These are phyloP conservation scores for Perizoma affinitatum DNA, from an alignment of 2,888 invertebrate species.

Conservation along the genomic window DNA sequence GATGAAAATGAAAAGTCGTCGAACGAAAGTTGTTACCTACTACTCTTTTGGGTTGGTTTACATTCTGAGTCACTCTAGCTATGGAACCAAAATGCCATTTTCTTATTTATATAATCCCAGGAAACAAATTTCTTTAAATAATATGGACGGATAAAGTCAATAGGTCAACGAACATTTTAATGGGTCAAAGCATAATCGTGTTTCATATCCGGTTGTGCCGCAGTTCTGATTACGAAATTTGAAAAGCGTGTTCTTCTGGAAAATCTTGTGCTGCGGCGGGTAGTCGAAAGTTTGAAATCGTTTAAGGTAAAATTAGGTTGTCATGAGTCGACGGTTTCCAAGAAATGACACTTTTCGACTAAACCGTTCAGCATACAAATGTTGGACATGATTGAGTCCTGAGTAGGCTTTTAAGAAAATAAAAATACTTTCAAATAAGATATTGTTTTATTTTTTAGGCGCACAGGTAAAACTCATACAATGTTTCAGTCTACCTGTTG, in stretches of 20 bases:
- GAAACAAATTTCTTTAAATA: no score
- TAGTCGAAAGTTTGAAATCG: slow-evolving; percentile 28
- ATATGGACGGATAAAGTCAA: no score
- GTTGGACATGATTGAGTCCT: slow-evolving; percentile 10
- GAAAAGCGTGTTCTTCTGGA: neutral
- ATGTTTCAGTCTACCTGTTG: no score
- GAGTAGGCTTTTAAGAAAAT: neutral
- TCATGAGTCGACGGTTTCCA: slow-evolving; percentile 47
- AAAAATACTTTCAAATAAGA: slow-evolving; percentile 1
- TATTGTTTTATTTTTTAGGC: neutral
- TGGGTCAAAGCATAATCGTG: no score
- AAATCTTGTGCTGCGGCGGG: neutral
- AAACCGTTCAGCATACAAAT: slow-evolving; percentile 14
- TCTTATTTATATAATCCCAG: no score
- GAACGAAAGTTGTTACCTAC: no score
- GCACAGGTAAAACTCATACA: neutral
- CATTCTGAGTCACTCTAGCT: no score
- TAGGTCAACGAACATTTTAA: no score
- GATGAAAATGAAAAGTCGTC: no score
- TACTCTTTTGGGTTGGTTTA: no score
- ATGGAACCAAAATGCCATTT: no score
- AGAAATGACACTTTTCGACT: slow-evolving; percentile 40
- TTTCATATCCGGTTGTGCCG: neutral
- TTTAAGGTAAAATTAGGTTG: slow-evolving; percentile 50
- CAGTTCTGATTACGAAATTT: neutral